A percentile compares a stretch with the other conserved stretches of the same genome.
Conservation (phyloP, 2,888 invertebrate genomes). For the Disparrhopalites patrizii region DNA sequence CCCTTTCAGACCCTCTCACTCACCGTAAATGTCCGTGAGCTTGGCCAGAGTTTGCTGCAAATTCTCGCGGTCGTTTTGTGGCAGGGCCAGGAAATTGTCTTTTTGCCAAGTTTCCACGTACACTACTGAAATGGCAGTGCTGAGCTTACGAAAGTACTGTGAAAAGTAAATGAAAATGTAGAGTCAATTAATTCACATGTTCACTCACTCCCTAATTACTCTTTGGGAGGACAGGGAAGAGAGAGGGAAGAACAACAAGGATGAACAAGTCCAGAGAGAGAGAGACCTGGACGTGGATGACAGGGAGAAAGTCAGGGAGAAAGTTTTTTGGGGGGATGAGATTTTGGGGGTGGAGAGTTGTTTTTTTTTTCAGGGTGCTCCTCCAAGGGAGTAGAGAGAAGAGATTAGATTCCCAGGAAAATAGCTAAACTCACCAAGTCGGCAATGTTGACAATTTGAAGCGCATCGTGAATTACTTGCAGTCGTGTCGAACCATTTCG, state of each 20-base stretch:
- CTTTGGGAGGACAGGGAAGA: neutral
- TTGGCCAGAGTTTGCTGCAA: constrained; percentile 83
- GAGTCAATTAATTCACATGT: neutral
- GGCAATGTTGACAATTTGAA: constrained; percentile 95
- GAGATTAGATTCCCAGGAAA: too few species aligned
- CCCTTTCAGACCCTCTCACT: too few species aligned
- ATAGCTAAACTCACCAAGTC: constrained; percentile 86
- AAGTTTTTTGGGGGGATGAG: too few species aligned
- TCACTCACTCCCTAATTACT: neutral
- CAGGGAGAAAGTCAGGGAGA: too few species aligned
- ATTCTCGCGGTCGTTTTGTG: constrained; percentile 76
- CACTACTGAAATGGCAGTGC: constrained; percentile 89
- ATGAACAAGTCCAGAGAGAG: neutral
- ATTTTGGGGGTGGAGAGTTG: too few species aligned
- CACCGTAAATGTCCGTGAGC: constrained; percentile 75
- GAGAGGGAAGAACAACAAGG: neutral
- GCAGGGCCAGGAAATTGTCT: constrained; percentile 67
- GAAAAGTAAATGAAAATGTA: neutral
- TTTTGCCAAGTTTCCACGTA: constrained; percentile 97
- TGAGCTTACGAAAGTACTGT: constrained; percentile 91
- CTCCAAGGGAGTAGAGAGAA: too few species aligned
- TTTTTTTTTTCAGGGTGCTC: neutral
- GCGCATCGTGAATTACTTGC: constrained; percentile 88
- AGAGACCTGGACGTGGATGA: too few species aligned
- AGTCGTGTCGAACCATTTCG: constrained; percentile 76